A percentile compares a stretch with the other conserved stretches of the same genome.
Evolutionary conservation across 2,888 invertebrate species (phyloP).

Genomic region (Pocota personata): DNA sequence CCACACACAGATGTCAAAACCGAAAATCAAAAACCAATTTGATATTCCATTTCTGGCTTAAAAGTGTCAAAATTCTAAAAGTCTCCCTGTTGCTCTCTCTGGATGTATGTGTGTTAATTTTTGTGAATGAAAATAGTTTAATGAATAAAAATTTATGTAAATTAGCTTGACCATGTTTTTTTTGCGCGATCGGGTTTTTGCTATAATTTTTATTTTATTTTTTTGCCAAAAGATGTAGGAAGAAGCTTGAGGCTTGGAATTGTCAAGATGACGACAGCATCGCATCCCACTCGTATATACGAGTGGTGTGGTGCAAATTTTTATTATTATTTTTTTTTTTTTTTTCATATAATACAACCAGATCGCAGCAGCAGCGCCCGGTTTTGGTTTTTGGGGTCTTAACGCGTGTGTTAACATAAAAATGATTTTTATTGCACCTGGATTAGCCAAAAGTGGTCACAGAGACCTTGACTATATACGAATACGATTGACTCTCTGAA

Average conservation of each 20-base stretch:
- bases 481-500: slow-evolving; percentile 19
- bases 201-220: not conserved
- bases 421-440: slow-evolving; percentile 63
- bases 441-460: slow-evolving; percentile 38
- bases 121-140: slow-evolving; percentile 70
- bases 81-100: not conserved
- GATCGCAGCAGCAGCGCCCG: not conserved
- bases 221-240: slow-evolving; percentile 50
- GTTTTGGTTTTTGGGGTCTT: slow-evolving; percentile 2
- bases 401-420: slow-evolving; percentile 50
- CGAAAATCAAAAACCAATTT: slow-evolving; percentile 31
- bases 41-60: slow-evolving; percentile 19
- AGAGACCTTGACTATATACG: slow-evolving; percentile 53
- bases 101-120: slow-evolving; percentile 24
- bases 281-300: slow-evolving; percentile 49
- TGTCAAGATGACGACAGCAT: slow-evolving; percentile 56
- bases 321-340: no score
- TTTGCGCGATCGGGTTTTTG: slow-evolving; percentile 54
- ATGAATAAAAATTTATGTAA: slow-evolving; percentile 69
- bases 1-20: slow-evolving; percentile 39
- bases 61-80: slow-evolving; percentile 27
- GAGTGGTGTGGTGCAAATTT: slow-evolving; percentile 34
- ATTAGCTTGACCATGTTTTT: slow-evolving; percentile 48
- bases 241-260: slow-evolving; percentile 44
- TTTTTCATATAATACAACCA: not conserved